These are phyloP conservation scores for Galagoides demidoff DNA, from an alignment of 2,797 vertebrate species.

Conservation along the genomic window DNA sequence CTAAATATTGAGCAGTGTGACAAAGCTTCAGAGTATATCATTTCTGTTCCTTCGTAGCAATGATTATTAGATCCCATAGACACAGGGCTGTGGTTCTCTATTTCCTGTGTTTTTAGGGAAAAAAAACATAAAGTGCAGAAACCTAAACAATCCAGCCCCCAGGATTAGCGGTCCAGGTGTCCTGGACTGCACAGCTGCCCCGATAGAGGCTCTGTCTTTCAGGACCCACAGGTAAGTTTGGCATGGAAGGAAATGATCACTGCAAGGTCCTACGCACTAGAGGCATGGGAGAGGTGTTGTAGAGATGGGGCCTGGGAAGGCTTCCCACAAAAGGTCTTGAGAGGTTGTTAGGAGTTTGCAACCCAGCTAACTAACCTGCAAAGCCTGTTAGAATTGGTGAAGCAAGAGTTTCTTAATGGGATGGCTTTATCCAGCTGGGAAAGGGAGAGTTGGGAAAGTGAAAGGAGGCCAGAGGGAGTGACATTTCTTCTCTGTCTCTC, in stretches of 20 bases:
- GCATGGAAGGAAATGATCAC: background rate
- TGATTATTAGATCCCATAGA: background rate
- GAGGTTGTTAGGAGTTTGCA: background rate
- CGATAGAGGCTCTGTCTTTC: background rate
- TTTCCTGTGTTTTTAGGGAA: conserved; percentile 2
- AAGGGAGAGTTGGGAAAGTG: background rate
- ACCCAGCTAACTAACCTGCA: background rate
- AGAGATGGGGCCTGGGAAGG: background rate
- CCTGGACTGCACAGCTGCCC: no score
- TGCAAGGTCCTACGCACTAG: background rate
- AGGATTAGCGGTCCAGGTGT: conserved; percentile 66
- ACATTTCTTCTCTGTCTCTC: background rate
- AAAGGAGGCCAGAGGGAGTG: background rate
- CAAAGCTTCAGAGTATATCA: background rate
- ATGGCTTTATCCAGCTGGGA: background rate
- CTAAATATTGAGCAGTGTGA: background rate
- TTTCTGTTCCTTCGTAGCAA: background rate
- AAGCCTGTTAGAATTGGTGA: background rate
- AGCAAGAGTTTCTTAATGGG: background rate
- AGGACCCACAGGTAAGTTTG: background rate
- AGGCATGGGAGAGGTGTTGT: background rate
- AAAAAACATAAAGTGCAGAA: conserved; percentile 8
- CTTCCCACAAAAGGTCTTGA: background rate
- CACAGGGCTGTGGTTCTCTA: no score
- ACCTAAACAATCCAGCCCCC: conserved; percentile 65